Conservation (phyloP, 2,797 vertebrate species). For the Zalophus californianus region DNA sequence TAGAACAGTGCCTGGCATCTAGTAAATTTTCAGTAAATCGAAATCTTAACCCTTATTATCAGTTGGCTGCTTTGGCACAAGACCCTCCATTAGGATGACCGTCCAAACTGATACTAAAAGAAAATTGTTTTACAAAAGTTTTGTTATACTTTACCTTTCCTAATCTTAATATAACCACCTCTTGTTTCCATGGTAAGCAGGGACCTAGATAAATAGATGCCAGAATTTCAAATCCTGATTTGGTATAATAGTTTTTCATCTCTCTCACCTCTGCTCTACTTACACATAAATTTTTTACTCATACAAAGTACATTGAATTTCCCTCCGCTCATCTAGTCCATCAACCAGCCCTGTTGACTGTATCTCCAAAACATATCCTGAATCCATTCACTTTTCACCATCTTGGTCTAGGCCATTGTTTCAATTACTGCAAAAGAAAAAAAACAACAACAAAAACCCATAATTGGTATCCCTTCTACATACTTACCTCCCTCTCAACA, state of each 20-base stretch:
- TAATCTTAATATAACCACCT: neutral
- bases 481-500: neutral
- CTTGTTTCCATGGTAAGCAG: neutral
- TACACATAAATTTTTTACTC: neutral
- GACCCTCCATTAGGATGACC: neutral
- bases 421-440: neutral
- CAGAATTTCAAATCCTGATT: constrained; percentile 35
- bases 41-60: neutral
- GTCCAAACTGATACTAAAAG: constrained; percentile 37
- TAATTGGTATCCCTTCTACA: neutral
- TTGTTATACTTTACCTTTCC: constrained; percentile 22
- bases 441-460: neutral
- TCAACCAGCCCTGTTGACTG: neutral
- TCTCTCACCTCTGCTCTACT: neutral
- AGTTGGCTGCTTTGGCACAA: neutral
- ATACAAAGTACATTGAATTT: constrained; percentile 22
- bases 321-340: neutral
- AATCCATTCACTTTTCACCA: neutral
- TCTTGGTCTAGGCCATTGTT: neutral
- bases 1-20: neutral
- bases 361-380: neutral
- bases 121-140: constrained; percentile 47
- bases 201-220: neutral
- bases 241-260: constrained; percentile 2
- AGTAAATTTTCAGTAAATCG: neutral